Evolutionary conservation across 2,888 invertebrate species (phyloP), one percentile per base, ranked within the genome.

Genomic region (Fragum whitleyi): DNA sequence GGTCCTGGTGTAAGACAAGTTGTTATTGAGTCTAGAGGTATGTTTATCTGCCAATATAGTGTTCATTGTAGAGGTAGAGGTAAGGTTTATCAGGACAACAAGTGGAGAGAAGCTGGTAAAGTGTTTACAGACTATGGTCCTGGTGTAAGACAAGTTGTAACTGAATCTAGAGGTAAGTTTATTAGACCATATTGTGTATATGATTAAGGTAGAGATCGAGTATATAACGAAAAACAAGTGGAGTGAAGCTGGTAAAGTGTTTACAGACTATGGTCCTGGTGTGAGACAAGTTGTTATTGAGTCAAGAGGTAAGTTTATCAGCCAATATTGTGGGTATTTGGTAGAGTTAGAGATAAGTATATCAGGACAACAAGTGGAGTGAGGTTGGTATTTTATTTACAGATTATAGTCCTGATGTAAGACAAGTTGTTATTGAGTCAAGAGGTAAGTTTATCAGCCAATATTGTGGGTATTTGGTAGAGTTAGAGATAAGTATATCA

Each of bases 1-100:
- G 89, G 89, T 14, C 86, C 85, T 14, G 90, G 90, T 29, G 90
- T 85, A 1, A 84, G 89, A 29, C 69, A 81, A n/a, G 89, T 90
- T 1, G 77, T 76, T 29, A 72, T 91, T 9, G 47, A 85, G 23
- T 88, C 90, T 7, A 74, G 39, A 74, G 91, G 91, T 91, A 81
- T 47, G 76, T 74, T n/a, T n/a, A n/a, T n/a, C n/a, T n/a, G n/a
- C n/a, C n/a, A n/a, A n/a, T n/a, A n/a, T n/a, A n/a, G n/a, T n/a
- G n/a, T n/a, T n/a, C n/a, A n/a, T n/a, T n/a, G n/a, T n/a, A n/a
- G n/a, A 55, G 91, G 86, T 0, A 83, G 70, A n/a, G 91, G 87
- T 0, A 83, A 68, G 19, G 74, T 89, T 0, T 90, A 91, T 77
- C 72, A 81, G 39, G 71, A 89, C 28, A 77, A 89, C 32, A 77